Conservation (phyloP, 2,113 vertebrate species). For the Cryptomyrus ogoouensis region DNA sequence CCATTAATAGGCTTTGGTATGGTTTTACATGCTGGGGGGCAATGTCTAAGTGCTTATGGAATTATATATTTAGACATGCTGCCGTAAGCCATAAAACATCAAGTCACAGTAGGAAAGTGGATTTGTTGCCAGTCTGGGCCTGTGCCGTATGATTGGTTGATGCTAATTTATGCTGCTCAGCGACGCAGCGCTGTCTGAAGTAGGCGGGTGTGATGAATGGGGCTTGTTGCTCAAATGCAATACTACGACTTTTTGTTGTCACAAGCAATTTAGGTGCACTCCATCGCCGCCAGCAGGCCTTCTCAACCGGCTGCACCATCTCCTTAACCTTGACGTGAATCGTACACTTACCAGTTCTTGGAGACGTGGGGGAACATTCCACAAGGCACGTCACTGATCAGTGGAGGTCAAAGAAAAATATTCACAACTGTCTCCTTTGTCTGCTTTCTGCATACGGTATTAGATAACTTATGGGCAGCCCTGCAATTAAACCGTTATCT, state of each 20-base stretch:
- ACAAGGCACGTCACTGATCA: background rate
- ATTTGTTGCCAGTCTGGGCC: background rate
- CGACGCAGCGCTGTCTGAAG: slow-evolving; percentile 29
- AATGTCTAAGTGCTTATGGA: background rate
- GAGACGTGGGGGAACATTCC: background rate
- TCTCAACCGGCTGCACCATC: background rate
- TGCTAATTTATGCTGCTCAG: slow-evolving; percentile 38
- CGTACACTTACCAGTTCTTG: background rate
- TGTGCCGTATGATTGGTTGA: background rate
- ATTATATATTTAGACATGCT: background rate
- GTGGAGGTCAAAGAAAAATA: background rate
- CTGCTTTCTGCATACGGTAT: background rate
- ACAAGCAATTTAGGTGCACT: slow-evolving; percentile 21
- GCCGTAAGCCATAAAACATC: background rate
- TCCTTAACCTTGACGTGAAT: background rate
- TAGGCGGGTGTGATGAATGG: slow-evolving; percentile 41
- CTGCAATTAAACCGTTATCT: background rate
- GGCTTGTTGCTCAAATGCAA: slow-evolving; percentile 38
- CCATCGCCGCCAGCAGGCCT: background rate
- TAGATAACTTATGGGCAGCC: background rate
- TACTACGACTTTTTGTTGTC: slow-evolving; percentile 26
- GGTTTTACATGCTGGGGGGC: background rate
- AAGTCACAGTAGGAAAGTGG: background rate
- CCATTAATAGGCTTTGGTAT: slow-evolving; percentile 7
- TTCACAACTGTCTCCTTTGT: background rate